phyloP scores from a whole-genome alignment of 1,140 invertebrate species.

The Melanaphis sacchari region DNA sequence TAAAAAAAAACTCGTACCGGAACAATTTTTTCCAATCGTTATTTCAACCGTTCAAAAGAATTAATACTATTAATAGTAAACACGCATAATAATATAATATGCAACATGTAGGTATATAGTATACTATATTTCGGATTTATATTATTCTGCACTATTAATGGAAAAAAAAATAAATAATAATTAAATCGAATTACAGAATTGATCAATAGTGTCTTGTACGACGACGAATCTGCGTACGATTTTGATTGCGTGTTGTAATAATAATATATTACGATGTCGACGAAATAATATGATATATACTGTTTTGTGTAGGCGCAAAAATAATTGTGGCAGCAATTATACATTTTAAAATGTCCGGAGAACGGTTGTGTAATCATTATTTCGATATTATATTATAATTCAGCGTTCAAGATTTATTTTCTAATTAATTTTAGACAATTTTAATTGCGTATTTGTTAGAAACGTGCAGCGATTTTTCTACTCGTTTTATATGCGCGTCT shows the following conservation, averaged over 20 bases:
- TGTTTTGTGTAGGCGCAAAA: neutral
- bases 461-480: neutral
- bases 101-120: neutral
- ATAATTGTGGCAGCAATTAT: neutral
- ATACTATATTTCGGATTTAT: neutral
- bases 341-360: neutral
- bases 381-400: neutral
- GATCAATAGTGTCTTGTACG: neutral
- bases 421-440: neutral
- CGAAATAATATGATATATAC: neutral
- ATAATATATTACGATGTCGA: neutral
- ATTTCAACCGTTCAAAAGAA: neutral
- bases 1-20: neutral
- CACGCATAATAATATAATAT: neutral
- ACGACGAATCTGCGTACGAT: neutral
- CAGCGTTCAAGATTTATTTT: neutral
- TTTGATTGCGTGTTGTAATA: neutral
- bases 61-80: too few species aligned
- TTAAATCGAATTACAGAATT: neutral
- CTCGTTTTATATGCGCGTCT: neutral
- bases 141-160: too few species aligned
- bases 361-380: neutral
- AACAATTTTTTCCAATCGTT: neutral
- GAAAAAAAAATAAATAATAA: too few species aligned
- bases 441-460: constrained; percentile 15